These are phyloP conservation scores for Spodoptera littoralis DNA, from an alignment of 2,888 invertebrate genomes.

Conservation along the genomic window DNA sequence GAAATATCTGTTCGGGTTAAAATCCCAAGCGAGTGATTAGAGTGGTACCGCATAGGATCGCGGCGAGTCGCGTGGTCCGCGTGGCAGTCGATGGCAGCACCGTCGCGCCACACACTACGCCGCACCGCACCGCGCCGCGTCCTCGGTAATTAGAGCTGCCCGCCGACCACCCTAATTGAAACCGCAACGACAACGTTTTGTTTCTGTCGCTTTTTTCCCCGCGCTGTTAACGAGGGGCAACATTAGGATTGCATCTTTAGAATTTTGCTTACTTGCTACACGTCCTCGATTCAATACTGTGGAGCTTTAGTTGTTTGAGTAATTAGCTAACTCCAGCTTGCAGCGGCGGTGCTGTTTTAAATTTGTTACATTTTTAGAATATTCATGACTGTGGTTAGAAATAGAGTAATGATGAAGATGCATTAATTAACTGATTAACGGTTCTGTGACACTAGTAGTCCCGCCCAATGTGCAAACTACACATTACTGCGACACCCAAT, in stretches of 20 bases:
- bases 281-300: constrained; percentile 38
- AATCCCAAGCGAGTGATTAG: constrained; percentile 55
- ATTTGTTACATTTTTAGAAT: too few relatives aligned
- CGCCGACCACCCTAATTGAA: constrained; percentile 74
- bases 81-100: constrained; percentile 1
- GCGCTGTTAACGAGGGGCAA: constrained; percentile 69
- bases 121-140: constrained; percentile 23
- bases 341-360: constrained; percentile 2
- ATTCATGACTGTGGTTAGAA: neutral
- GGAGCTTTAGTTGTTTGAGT: constrained; percentile 32
- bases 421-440: too few relatives aligned
- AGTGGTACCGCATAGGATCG: constrained; percentile 34
- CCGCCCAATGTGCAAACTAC: neutral
- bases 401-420: too few relatives aligned
- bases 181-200: constrained; percentile 72
- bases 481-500: constrained; percentile 33
- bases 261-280: constrained; percentile 47
- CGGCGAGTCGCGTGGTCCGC: constrained; percentile 28
- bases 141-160: constrained; percentile 69
- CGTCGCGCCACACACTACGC: constrained; percentile 37
- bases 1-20: constrained; percentile 39
- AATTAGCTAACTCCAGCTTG: constrained; percentile 26
- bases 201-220: constrained; percentile 64
- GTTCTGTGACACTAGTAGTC: too few relatives aligned
- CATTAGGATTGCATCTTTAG: constrained; percentile 61